Evolutionary conservation across 30 jellyfish, hydroid and myxozoan species (phyloP), one percentile per base, ranked within the genome.

Genomic region (Hydractinia symbiolongicarpus): DNA sequence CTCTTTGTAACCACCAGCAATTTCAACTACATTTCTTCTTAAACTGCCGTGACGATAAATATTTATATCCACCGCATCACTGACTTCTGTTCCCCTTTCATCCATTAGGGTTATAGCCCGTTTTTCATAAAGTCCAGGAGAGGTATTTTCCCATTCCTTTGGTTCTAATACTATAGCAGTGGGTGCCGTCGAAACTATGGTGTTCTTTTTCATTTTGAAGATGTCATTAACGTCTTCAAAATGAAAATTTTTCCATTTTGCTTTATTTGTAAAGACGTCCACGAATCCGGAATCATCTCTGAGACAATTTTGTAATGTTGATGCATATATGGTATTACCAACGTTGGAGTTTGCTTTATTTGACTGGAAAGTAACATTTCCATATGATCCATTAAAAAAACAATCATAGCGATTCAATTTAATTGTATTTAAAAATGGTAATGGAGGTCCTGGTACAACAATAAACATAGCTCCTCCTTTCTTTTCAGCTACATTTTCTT

Each of bases 391-490:
- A 6, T 7, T 64, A 54, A 77, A 54, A 54, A 77, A 77, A 62
- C 85, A 77, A 52, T 52, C 50, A 21, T 55, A 77, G 9, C 54
- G 60, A 1, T 77, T 53, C 16, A 16, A 52, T 8, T 57, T 3
- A 10, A 0, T 72, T 17, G 71, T 0, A 54, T 50, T 9, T 9
- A 16, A 15, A 13, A 55, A 79, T 61, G 11, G 15, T 50, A 53
- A 5, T 21, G 77, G 17, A 11, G 81, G 82, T 54, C 85, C 85
- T 53, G 85, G 81, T 9, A 77, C 85, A 77, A 44, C 55, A 5
- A 77, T 79, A 77, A 17, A 77, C 19, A 77, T 57, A 61, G 85
- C 85, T 17, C 85, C 85, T 9, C 85, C 85, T 11, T n/a, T 50
- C 5, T 54, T 77, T 52, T 58, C 9, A 52, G 85, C 85, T 1